Evolutionary conservation across 2,797 vertebrate genomes (phyloP), one percentile per base, ranked within the genome.

Genomic region (Potorous gilbertii): DNA sequence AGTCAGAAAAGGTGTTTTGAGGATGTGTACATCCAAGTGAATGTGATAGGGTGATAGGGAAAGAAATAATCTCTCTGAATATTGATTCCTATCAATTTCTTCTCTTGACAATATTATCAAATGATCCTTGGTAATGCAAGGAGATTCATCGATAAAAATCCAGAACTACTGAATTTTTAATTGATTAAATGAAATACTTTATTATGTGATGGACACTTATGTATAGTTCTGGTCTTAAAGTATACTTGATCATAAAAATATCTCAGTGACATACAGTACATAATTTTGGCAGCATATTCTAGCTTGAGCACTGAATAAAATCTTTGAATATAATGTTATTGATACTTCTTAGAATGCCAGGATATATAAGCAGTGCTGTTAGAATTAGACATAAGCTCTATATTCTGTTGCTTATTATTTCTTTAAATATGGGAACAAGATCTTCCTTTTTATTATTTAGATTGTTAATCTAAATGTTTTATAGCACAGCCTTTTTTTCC

Each of bases 131-230:
- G 18, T 34, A 54, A 31, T 90, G 28, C 28, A 81, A 54, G 34
- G 50, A 90, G 90, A 34, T 90, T 90, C 29, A 31, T 8, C 31
- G 54, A 90, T 34, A n/a, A 54, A 55, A 90, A 90, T 31, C 29
- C 50, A 90, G 21, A 28, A 28, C 29, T 52, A 95, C 90, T 95
- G 91, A 94, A 92, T 95, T 95, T 96, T 95, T 56, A 94, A 90
- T 54, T 92, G 46, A 96, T 90, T 91, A 96, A 74, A 96, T 91
- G 95, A 94, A 95, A 92, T 94, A 52, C 50, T 54, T 95, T 95
- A 94, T 96, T 31, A 94, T 50, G 34, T 92, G 62, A 27, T 29
- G 90, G 54, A 56, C 91, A 95, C 81, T 95, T 96, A 28, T 95
- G 50, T 93, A 18, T 74, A 95, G 56, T 92, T 92, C 29, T 93